These are phyloP conservation scores for Drosophila repletoides DNA, from an alignment of 1,140 invertebrate species.

Conservation along the genomic window DNA sequence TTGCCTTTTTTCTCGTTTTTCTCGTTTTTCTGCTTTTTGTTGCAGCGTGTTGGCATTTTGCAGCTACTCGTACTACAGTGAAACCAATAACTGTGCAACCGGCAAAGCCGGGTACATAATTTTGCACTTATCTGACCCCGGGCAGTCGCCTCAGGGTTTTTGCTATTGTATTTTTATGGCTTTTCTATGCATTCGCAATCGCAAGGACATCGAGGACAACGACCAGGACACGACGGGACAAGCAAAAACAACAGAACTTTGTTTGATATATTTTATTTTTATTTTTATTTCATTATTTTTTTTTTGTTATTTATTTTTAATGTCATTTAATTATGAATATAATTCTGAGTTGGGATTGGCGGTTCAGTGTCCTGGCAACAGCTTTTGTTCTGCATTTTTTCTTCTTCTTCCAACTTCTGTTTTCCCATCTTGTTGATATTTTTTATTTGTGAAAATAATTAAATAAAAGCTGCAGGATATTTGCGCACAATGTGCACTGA, in stretches of 20 bases:
- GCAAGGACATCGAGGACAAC: slow-evolving; percentile 52
- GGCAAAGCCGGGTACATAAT: slow-evolving; percentile 51
- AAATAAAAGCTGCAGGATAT: slow-evolving; percentile 70
- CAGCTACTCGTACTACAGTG: slow-evolving; percentile 20
- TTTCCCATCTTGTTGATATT: slow-evolving; percentile 13
- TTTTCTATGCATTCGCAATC: slow-evolving; percentile 69
- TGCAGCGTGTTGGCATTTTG: neutral
- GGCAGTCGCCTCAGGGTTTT: slow-evolving; percentile 33
- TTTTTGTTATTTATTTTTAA: slow-evolving; percentile 43
- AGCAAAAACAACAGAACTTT: slow-evolving; percentile 17
- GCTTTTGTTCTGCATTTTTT: slow-evolving; percentile 28
- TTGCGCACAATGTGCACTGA: slow-evolving; percentile 64
- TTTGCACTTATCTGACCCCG: slow-evolving; percentile 74
- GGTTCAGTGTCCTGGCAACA: slow-evolving; percentile 18
- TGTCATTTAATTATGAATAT: slow-evolving; percentile 73
- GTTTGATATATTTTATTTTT: neutral
- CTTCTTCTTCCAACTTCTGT: slow-evolving; percentile 6
- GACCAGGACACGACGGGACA: slow-evolving; percentile 7
- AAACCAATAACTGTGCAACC: slow-evolving; percentile 6
- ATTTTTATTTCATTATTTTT: neutral
- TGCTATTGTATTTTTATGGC: slow-evolving; percentile 65
- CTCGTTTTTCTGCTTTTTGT: slow-evolving; percentile 12
- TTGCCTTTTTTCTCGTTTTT: slow-evolving; percentile 35
- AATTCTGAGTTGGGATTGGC: slow-evolving; percentile 28
- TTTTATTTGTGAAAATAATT: slow-evolving; percentile 55